phyloP scores from a whole-genome alignment of 2,888 invertebrate genomes.

The Thecophora atra region DNA sequence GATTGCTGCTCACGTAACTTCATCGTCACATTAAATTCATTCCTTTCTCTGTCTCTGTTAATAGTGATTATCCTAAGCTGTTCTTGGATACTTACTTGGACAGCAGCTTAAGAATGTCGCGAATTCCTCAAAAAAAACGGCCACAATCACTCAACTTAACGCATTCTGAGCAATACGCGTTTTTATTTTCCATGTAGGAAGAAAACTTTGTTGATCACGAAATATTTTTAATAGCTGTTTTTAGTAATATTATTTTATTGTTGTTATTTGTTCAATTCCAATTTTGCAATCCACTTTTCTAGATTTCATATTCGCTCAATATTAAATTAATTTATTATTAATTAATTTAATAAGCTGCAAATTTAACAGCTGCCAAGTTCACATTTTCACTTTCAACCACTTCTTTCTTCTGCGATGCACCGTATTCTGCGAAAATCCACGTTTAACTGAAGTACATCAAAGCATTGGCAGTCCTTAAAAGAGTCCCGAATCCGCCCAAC shows the following conservation, averaged over 20 bases:
- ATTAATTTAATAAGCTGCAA: background rate
- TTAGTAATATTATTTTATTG: background rate
- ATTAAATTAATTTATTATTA: background rate
- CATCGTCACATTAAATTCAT: too few relatives aligned
- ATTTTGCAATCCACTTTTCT: background rate
- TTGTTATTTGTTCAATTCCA: background rate
- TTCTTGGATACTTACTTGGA: too few relatives aligned
- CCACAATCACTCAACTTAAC: too few relatives aligned
- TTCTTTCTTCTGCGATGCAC: background rate
- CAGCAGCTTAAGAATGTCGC: too few relatives aligned
- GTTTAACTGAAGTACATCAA: constrained; percentile 27
- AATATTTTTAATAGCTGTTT: background rate
- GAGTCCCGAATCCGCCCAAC: constrained; percentile 1
- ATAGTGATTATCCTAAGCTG: too few relatives aligned
- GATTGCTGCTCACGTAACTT: too few relatives aligned
- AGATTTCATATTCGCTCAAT: background rate
- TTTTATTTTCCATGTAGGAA: too few relatives aligned
- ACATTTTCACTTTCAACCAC: background rate
- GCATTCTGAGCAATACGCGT: too few relatives aligned
- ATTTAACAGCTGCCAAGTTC: background rate
- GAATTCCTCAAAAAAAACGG: too few relatives aligned
- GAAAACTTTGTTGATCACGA: too few relatives aligned
- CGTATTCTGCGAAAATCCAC: constrained; percentile 17
- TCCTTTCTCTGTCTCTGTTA: too few relatives aligned
- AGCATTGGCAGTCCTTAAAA: constrained; percentile 22